These are phyloP conservation scores for Ectemnius continuus DNA, from an alignment of 2,888 invertebrate genomes.

Conservation along the genomic window DNA sequence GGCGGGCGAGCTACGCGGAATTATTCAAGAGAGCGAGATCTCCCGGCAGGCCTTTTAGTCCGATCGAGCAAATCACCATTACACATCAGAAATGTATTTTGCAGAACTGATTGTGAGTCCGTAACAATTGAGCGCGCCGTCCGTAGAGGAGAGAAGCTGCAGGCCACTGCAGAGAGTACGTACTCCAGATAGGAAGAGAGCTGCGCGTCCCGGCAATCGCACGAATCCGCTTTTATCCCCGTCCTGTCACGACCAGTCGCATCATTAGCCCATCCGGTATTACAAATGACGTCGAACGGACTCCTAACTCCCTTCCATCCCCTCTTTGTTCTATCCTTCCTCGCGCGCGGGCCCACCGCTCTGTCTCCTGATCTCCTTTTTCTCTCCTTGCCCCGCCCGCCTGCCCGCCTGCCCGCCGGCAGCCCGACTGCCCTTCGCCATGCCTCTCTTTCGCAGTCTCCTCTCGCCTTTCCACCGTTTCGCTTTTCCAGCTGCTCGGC, in stretches of 20 bases:
- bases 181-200: slow-evolving; percentile 18
- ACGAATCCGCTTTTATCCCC: slow-evolving; percentile 63
- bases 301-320: slow-evolving; percentile 41
- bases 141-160: slow-evolving; percentile 24
- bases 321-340: slow-evolving; percentile 17
- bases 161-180: slow-evolving; percentile 4
- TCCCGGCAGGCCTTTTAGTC: slow-evolving; percentile 11
- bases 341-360: slow-evolving; percentile 7
- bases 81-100: slow-evolving; percentile 14
- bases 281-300: slow-evolving; percentile 66
- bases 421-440: not conserved
- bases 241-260: slow-evolving; percentile 68
- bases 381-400: not conserved
- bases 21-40: slow-evolving; percentile 9
- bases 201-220: slow-evolving; percentile 46
- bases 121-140: slow-evolving; percentile 34
- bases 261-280: slow-evolving; percentile 69
- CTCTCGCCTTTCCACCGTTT: slow-evolving; percentile 12
- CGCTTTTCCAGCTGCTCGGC: slow-evolving; percentile 14
- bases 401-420: too few species aligned
- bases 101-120: slow-evolving; percentile 7
- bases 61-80: slow-evolving; percentile 42
- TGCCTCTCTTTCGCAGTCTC: slow-evolving; percentile 14
- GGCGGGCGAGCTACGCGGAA: not conserved
- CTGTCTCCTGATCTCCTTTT: not conserved